A percentile compares a stretch with the other conserved stretches of the same genome.
phyloP scores from a whole-genome alignment of 1,140 invertebrate species.

The Saccostrea echinata region DNA sequence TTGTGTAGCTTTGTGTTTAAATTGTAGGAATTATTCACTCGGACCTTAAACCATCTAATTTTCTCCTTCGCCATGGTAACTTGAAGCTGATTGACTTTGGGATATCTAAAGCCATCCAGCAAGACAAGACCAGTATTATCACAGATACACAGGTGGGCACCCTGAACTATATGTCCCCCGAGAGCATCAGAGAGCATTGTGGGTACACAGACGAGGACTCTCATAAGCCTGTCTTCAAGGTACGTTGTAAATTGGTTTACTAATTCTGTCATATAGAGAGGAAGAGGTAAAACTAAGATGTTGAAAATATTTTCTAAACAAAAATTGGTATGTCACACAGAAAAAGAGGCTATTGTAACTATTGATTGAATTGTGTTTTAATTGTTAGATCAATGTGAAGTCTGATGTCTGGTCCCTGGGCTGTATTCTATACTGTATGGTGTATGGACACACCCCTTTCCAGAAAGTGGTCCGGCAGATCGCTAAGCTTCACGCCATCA shows the following conservation, averaged over 20 bases:
- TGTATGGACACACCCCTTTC: slow-evolving; percentile 95
- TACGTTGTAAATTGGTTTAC: slow-evolving; percentile 29
- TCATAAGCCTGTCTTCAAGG: slow-evolving; percentile 67
- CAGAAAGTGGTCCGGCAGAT: slow-evolving; percentile 88
- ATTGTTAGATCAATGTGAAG: slow-evolving; percentile 90
- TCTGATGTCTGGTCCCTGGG: slow-evolving; percentile 99
- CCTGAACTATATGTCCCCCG: slow-evolving; percentile 97
- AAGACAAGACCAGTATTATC: slow-evolving; percentile 93
- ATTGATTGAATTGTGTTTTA: not conserved
- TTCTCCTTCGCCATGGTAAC: slow-evolving; percentile 91
- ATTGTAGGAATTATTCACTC: slow-evolving; percentile 94
- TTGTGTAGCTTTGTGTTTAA: slow-evolving; percentile 26
- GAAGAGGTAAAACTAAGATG: not conserved
- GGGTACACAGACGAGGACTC: slow-evolving; percentile 57
- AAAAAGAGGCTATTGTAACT: not conserved
- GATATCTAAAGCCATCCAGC: slow-evolving; percentile 93
- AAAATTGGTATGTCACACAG: not conserved
- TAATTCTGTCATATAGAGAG: not conserved
- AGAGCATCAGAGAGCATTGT: slow-evolving; percentile 86
- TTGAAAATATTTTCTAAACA: not conserved
- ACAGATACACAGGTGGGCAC: slow-evolving; percentile 91
- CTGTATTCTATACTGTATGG: slow-evolving; percentile 96
- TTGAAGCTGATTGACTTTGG: slow-evolving; percentile 99
- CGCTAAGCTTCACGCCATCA: slow-evolving; percentile 91
- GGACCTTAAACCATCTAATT: slow-evolving; percentile 98